phyloP scores from a whole-genome alignment of 2,113 vertebrate genomes.

The Sapajus apella region DNA sequence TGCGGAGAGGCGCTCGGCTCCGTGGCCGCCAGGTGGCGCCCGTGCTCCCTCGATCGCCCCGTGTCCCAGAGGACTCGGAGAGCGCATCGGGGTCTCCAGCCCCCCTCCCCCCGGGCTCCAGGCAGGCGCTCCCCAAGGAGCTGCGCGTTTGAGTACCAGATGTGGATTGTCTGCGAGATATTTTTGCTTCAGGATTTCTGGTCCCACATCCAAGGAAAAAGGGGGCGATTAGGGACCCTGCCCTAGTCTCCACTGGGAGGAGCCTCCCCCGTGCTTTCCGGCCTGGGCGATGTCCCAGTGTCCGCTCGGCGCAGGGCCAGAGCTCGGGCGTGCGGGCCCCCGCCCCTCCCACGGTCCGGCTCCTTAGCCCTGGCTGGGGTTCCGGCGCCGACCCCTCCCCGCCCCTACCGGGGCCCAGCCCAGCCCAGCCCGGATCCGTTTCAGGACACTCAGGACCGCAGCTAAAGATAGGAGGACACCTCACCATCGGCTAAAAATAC shows the following conservation, averaged over 20 bases:
- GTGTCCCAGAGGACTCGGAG: neutral
- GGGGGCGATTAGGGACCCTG: neutral
- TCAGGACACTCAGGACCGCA: constrained; percentile 25
- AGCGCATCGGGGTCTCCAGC: neutral
- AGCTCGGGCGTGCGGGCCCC: constrained; percentile 23
- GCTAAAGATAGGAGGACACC: constrained; percentile 73
- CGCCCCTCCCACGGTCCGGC: constrained; percentile 5
- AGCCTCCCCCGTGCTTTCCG: constrained; percentile 46
- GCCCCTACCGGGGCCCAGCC: neutral
- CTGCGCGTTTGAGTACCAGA: neutral
- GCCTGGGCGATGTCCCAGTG: constrained; percentile 64
- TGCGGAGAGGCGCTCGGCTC: neutral
- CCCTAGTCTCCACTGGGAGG: constrained; percentile 39
- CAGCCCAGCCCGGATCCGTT: constrained; percentile 50
- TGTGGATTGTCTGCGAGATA: neutral
- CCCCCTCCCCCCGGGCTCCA: neutral
- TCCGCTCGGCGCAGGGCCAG: constrained; percentile 61
- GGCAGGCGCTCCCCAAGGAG: neutral
- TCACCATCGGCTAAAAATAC: constrained; percentile 74
- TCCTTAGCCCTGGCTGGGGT: constrained; percentile 12
- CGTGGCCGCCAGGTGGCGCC: constrained; percentile 53
- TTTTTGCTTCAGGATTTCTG: neutral
- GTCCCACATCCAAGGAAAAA: neutral
- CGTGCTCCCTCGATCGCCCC: neutral
- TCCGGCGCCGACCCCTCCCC: constrained; percentile 57